Conservation (phyloP, 2,797 vertebrate genomes). For the Anniella stebbinsi region DNA sequence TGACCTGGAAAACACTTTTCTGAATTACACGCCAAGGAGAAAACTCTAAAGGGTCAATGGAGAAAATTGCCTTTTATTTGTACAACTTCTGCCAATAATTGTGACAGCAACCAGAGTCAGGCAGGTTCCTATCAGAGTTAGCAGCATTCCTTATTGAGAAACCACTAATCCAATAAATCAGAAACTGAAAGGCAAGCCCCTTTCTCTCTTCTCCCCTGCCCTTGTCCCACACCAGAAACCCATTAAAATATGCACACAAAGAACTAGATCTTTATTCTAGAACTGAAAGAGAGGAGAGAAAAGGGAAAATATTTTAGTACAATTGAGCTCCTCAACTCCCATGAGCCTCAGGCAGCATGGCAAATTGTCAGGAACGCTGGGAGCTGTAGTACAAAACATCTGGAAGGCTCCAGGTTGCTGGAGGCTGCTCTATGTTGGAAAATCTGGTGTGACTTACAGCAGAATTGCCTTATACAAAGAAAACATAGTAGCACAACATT, state of each 20-base stretch:
- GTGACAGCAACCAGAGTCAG: not conserved
- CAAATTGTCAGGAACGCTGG: too few species aligned
- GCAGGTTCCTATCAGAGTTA: not conserved
- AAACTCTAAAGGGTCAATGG: not conserved
- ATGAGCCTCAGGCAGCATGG: too few species aligned
- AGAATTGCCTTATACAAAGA: too few species aligned
- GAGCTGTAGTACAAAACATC: too few species aligned
- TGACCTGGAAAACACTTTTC: not conserved
- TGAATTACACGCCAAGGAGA: constrained; percentile 12
- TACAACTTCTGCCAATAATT: not conserved
- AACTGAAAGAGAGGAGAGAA: not conserved
- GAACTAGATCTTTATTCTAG: not conserved
- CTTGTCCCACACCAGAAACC: too few species aligned
- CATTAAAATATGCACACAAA: not conserved
- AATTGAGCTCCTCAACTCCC: not conserved
- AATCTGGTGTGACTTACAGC: too few species aligned
- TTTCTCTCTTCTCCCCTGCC: too few species aligned
- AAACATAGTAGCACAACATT: too few species aligned
- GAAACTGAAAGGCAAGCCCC: not conserved
- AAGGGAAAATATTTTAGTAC: not conserved
- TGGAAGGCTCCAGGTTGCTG: too few species aligned
- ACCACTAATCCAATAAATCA: not conserved
- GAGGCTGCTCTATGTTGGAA: too few species aligned
- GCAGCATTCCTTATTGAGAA: not conserved
- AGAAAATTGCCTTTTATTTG: constrained; percentile 17